A percentile compares a stretch with the other conserved stretches of the same genome.
phyloP scores from a whole-genome alignment of 2,113 vertebrate genomes.

The Periophthalmus modestus region DNA sequence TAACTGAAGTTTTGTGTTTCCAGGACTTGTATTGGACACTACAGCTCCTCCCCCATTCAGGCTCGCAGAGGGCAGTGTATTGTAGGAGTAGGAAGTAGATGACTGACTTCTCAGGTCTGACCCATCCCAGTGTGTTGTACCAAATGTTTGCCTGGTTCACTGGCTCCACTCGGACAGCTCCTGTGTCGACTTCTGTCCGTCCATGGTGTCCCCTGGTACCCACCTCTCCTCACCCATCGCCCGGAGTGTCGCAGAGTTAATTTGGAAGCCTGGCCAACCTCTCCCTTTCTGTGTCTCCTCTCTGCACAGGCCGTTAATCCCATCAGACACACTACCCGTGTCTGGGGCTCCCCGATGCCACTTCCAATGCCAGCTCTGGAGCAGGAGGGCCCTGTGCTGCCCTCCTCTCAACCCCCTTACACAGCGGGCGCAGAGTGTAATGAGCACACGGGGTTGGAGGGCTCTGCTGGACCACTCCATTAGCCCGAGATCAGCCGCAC shows the following conservation, averaged over 20 bases:
- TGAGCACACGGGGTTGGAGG: conserved; percentile 59
- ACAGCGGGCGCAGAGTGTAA: conserved; percentile 60
- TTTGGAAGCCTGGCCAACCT: conserved; percentile 58
- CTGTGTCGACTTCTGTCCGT: conserved; percentile 34
- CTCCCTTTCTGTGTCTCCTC: conserved; percentile 51
- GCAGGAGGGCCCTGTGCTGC: conserved; percentile 53
- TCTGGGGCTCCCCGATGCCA: conserved; percentile 64
- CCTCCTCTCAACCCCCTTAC: conserved; percentile 58
- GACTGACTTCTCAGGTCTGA: conserved; percentile 16
- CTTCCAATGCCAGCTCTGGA: conserved; percentile 60
- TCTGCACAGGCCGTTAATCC: conserved; percentile 68
- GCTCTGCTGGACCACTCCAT: conserved; percentile 58
- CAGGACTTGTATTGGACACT: not conserved
- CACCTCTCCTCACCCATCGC: conserved; percentile 42
- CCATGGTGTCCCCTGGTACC: conserved; percentile 25
- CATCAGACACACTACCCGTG: conserved; percentile 70
- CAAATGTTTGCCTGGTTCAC: conserved; percentile 21
- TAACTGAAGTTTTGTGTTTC: not conserved
- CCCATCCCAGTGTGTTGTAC: conserved; percentile 21
- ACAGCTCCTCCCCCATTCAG: not conserved
- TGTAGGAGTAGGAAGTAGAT: not conserved
- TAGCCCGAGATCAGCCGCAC: conserved; percentile 55
- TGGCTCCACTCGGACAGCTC: conserved; percentile 31
- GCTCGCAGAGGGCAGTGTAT: not conserved
- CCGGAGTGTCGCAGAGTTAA: conserved; percentile 60